Conservation (phyloP, 2,888 invertebrate genomes). For the Stenodema calcarata region DNA sequence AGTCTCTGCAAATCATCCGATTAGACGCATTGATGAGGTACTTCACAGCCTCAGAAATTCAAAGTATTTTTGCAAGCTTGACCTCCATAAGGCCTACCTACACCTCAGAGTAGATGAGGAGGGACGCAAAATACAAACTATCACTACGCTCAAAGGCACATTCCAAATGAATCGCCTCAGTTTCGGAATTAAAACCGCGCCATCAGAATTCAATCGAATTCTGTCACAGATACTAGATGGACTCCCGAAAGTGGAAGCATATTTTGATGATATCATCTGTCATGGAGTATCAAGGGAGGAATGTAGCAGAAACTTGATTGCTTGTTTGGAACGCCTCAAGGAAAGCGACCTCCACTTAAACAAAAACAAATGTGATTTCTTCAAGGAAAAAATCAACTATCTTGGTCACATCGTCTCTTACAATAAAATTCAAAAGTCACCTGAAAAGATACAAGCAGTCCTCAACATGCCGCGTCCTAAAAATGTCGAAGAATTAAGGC, state of each 20-base stretch:
- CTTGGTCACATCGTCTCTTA: slow-evolving; percentile 40
- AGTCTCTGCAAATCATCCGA: slow-evolving; percentile 54
- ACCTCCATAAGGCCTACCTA: slow-evolving; percentile 34
- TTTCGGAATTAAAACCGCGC: slow-evolving; percentile 53
- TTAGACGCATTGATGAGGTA: slow-evolving; percentile 51
- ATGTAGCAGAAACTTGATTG: slow-evolving; percentile 4
- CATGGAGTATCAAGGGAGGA: slow-evolving; percentile 9
- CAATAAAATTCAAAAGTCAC: slow-evolving; percentile 46
- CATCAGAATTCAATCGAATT: slow-evolving; percentile 53
- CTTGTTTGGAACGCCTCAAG: slow-evolving; percentile 14
- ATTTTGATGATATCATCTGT: slow-evolving; percentile 42
- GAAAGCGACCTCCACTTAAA: slow-evolving; percentile 51
- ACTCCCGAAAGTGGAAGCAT: slow-evolving; percentile 4
- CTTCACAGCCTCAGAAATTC: slow-evolving; percentile 33
- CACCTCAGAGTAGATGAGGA: slow-evolving; percentile 30
- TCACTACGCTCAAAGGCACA: slow-evolving; percentile 21
- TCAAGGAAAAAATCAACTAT: slow-evolving; percentile 19
- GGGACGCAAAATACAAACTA: slow-evolving; percentile 17
- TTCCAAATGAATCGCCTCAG: slow-evolving; percentile 37
- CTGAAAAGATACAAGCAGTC: slow-evolving; percentile 38
- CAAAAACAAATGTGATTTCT: slow-evolving; percentile 46
- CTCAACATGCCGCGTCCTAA: not conserved
- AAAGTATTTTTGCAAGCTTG: slow-evolving; percentile 30
- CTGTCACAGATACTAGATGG: slow-evolving; percentile 51
- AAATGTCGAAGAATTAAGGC: slow-evolving; percentile 50